Conservation (phyloP, 2,888 invertebrate species). For the Amiota communis region DNA sequence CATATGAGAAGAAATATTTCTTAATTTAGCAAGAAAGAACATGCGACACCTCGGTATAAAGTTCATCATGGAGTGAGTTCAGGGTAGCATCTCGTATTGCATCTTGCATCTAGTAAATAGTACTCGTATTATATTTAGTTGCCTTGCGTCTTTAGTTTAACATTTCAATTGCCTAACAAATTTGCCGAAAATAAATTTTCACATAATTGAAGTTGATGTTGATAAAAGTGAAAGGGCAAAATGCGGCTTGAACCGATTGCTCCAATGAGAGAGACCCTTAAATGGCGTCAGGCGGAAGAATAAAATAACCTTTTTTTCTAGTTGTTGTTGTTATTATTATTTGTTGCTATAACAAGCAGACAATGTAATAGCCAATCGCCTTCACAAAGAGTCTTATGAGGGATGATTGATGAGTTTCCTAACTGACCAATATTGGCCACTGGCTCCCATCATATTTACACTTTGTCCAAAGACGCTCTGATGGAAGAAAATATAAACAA, state of each 20-base stretch:
- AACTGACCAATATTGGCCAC: no score
- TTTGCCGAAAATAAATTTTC: slow-evolving; percentile 50
- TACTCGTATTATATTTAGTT: no score
- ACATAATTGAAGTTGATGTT: slow-evolving; percentile 52
- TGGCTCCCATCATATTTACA: no score
- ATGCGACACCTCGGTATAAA: slow-evolving; percentile 20
- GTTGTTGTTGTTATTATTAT: neutral
- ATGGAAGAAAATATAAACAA: no score
- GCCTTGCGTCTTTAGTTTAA: slow-evolving; percentile 45
- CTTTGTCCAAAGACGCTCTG: no score
- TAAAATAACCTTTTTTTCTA: slow-evolving; percentile 62
- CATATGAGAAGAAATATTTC: slow-evolving; percentile 9
- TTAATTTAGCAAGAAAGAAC: slow-evolving; percentile 11
- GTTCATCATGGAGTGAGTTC: slow-evolving; percentile 8
- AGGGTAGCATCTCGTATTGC: neutral
- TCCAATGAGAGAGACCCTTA: slow-evolving; percentile 49
- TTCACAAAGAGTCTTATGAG: neutral
- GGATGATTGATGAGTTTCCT: neutral
- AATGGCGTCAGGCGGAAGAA: slow-evolving; percentile 64
- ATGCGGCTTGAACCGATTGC: slow-evolving; percentile 16
- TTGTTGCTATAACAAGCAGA: slow-evolving; percentile 5
- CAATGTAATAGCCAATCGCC: neutral
- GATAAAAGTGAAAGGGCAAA: slow-evolving; percentile 63
- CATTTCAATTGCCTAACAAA: slow-evolving; percentile 59
- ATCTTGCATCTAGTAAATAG: slow-evolving; percentile 27